These are phyloP conservation scores for Apistogramma diplotaenia DNA, from an alignment of 2,113 vertebrate genomes.

Conservation along the genomic window DNA sequence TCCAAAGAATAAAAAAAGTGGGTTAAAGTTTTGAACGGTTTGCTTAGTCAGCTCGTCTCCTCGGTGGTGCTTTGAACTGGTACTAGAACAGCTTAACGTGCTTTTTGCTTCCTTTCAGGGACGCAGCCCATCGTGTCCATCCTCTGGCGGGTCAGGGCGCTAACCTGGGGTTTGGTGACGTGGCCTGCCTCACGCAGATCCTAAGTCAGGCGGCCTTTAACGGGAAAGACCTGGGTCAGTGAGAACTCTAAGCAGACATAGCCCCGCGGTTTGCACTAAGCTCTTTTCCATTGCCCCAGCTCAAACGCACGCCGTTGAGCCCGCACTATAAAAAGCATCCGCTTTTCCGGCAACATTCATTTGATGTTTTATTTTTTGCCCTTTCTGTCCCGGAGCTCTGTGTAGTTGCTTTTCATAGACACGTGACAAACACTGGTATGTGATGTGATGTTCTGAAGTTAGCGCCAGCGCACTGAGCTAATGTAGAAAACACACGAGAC, in stretches of 20 bases:
- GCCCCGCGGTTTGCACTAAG: conserved; percentile 51
- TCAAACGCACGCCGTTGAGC: conserved; percentile 32
- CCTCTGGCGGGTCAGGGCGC: conserved; percentile 95
- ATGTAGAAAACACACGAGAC: conserved; percentile 38
- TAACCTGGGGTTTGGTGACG: conserved; percentile 96
- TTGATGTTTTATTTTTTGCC: conserved; percentile 49
- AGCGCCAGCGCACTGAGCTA: conserved; percentile 5
- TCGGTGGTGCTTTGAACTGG: not conserved
- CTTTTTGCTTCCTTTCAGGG: conserved; percentile 75
- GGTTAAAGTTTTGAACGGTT: not conserved
- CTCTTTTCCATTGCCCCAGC: conserved; percentile 58
- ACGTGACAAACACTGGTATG: conserved; percentile 29
- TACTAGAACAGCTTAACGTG: not conserved
- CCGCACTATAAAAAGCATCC: conserved; percentile 56
- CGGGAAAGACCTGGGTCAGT: conserved; percentile 93
- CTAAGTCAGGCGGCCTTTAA: conserved; percentile 91
- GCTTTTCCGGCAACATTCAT: conserved; percentile 42
- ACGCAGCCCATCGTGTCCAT: conserved; percentile 96
- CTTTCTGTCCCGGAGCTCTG: conserved; percentile 29
- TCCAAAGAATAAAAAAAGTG: not conserved
- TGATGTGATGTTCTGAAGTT: conserved; percentile 29
- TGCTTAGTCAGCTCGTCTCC: not conserved
- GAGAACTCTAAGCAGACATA: conserved; percentile 47
- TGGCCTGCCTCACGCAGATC: conserved; percentile 83
- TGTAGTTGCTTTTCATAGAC: conserved; percentile 34